Conservation (phyloP, 2,113 vertebrate species). For the Calonectris borealis region DNA sequence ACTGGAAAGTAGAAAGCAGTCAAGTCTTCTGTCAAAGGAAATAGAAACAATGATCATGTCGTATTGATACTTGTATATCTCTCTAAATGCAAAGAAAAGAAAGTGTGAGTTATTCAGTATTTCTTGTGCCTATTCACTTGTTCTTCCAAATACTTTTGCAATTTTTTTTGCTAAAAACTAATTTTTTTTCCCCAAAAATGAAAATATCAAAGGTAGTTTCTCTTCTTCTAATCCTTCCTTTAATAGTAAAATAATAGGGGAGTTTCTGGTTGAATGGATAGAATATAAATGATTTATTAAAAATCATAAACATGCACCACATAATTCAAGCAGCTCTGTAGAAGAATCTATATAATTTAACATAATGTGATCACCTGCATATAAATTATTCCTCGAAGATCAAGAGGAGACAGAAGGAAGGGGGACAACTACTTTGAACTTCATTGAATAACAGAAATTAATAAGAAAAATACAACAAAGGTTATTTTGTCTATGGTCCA, state of each 20-base stretch:
- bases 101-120: not conserved
- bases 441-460: not conserved
- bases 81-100: not conserved
- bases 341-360: slow-evolving; percentile 1
- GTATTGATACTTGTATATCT: not conserved
- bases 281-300: not conserved
- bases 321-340: not conserved
- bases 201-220: not conserved
- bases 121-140: not conserved
- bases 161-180: not conserved
- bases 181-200: not conserved
- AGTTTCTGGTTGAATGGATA: not conserved
- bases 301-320: not conserved
- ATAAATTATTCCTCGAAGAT: not conserved
- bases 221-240: not conserved
- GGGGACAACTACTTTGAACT: not conserved
- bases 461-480: not conserved
- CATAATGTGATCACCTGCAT: not conserved
- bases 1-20: not conserved
- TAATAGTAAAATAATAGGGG: not conserved
- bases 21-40: not conserved
- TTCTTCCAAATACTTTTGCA: not conserved
- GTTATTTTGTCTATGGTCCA: not conserved
- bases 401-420: not conserved
- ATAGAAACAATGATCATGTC: not conserved